These are phyloP conservation scores for Morus bassanus DNA, from an alignment of 2,797 vertebrate genomes.

Conservation along the genomic window DNA sequence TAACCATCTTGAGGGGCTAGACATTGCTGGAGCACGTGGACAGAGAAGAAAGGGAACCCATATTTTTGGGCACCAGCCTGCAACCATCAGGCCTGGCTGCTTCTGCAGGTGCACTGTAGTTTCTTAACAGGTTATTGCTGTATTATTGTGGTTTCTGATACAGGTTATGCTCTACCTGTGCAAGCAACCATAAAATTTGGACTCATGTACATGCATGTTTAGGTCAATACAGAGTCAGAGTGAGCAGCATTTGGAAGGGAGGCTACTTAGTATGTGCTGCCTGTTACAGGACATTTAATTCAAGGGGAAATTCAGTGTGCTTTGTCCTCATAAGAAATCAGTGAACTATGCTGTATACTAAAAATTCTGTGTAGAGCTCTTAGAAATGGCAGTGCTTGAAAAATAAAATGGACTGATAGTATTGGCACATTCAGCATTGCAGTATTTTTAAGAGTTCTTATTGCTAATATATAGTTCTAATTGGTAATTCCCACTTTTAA, in stretches of 20 bases:
- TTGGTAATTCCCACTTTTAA: constrained; percentile 6
- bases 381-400: background rate
- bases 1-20: too few species aligned
- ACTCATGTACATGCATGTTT: background rate
- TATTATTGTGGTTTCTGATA: background rate
- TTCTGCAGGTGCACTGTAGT: background rate
- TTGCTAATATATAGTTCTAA: background rate
- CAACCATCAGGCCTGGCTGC: background rate
- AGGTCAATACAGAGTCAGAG: background rate
- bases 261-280: background rate
- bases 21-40: background rate
- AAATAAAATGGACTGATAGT: background rate
- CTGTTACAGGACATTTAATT: background rate
- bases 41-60: background rate
- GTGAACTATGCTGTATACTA: background rate
- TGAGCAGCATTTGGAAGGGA: background rate
- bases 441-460: background rate
- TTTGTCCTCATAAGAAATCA: background rate
- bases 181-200: background rate
- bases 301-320: background rate
- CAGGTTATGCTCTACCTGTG: background rate
- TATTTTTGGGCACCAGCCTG: background rate
- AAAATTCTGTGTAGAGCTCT: background rate
- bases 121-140: background rate
- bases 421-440: background rate